phyloP scores from a whole-genome alignment of 2,888 invertebrate genomes.

The Idaea aversata region DNA sequence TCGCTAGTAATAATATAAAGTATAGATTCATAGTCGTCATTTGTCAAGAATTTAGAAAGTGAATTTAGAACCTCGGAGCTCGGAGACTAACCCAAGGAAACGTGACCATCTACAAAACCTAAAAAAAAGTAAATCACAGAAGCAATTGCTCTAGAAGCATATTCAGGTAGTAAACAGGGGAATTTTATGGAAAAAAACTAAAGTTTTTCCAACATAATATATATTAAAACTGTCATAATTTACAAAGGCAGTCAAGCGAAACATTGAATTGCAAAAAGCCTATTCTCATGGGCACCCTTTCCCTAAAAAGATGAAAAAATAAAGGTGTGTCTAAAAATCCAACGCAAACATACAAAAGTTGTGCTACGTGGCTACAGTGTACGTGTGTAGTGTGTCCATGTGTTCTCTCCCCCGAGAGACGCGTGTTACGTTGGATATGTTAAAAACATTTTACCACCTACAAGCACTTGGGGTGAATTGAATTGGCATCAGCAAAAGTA shows the following conservation, averaged over 20 bases:
- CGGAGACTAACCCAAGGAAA: no score
- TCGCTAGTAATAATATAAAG: no score
- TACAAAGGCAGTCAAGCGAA: neutral
- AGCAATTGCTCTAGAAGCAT: no score
- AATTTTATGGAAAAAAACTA: no score
- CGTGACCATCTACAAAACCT: no score
- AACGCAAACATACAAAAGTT: neutral
- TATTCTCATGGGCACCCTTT: constrained; percentile 5
- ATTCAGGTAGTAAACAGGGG: no score
- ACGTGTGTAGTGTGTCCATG: constrained; percentile 27
- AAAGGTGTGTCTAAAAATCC: constrained; percentile 3
- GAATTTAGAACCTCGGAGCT: no score
- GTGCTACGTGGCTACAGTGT: constrained; percentile 2
- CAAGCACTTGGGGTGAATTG: neutral
- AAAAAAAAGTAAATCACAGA: no score
- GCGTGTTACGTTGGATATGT: constrained; percentile 60
- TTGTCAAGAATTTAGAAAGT: no score
- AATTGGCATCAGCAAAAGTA: neutral
- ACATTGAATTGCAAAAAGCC: constrained; percentile 1
- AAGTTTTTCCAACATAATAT: neutral
- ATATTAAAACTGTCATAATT: constrained; percentile 2
- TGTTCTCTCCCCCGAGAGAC: constrained; percentile 61
- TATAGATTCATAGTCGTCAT: no score
- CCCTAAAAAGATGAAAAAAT: constrained; percentile 5
- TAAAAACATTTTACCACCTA: constrained; percentile 44